Evolutionary conservation across 1,140 invertebrate genomes (phyloP).

Genomic region (Heliothis virescens): DNA sequence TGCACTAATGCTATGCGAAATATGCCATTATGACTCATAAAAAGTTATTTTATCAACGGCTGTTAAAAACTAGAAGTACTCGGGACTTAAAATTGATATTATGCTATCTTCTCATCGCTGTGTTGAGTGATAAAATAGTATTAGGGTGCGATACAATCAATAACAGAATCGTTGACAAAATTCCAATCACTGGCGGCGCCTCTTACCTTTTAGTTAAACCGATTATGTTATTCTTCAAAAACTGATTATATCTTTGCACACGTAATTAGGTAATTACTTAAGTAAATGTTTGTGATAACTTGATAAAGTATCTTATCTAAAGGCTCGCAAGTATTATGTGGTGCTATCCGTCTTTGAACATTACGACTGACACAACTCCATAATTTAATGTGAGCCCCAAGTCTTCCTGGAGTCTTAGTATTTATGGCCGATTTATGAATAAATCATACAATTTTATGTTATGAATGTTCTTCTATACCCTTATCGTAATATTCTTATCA

Average conservation of each 20-base stretch:
- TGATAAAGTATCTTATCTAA: not conserved
- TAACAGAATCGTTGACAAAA: not conserved
- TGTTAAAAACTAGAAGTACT: conserved; percentile 30
- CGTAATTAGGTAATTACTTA: conserved; percentile 6
- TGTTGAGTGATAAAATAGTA: conserved; percentile 16
- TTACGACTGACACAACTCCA: conserved; percentile 1
- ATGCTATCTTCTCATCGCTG: conserved; percentile 17
- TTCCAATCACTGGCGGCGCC: conserved; percentile 4
- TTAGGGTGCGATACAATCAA: conserved; percentile 24
- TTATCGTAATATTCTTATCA: conserved; percentile 37
- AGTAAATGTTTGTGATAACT: not conserved
- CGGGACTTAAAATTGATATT: conserved; percentile 25
- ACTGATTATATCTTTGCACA: not conserved
- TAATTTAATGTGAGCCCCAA: conserved; percentile 21
- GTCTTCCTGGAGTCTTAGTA: conserved; percentile 2
- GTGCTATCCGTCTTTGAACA: conserved; percentile 2
- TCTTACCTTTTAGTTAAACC: not conserved
- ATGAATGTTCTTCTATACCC: conserved; percentile 25
- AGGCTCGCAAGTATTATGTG: too few species aligned
- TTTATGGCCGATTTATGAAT: conserved; percentile 27
- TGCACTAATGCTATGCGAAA: conserved; percentile 13
- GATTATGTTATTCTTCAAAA: conserved; percentile 2
- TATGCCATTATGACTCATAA: conserved; percentile 48
- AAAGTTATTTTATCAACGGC: conserved; percentile 22
- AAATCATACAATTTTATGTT: conserved; percentile 39